Base-by-base conservation (phyloP, 1,140 invertebrate species). In the Scaptomyza hsui region DNA sequence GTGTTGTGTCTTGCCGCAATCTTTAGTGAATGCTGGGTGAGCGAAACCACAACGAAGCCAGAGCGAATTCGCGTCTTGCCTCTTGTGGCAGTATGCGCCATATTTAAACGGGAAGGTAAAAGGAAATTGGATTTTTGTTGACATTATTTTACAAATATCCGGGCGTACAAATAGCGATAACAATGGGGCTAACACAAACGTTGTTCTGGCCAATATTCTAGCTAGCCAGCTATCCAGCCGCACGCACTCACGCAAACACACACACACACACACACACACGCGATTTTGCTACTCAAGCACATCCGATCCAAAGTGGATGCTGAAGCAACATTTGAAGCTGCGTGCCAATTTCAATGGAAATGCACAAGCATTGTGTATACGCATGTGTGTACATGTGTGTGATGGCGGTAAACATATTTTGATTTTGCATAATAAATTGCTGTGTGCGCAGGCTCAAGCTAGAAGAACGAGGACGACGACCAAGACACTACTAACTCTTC, bases 41-140 rank as follows among this genome's bases (percentile, higher is more conserved):
- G 2, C 53, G 13, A 41, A 26, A 21, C 9, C 24, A 29, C 53
- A 6, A 41, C 32, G 45, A 6, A 21, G 16, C 18, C 7, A 26
- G 6, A 1, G 13, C 2, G 15, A 12, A 16, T 35, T 42, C 44
- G 79, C 67, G 19, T 57, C 47, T 29, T 49, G 79, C 67, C 16
- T 57, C 47, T 29, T 49, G 61, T 48, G 56, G 37, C 49, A 65
- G 57, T 78, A 56, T 78, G 72, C 60, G 60, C 75, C 52, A 64
- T 86, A 80, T 88, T 67, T 64, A 72, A 68, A 73, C 77, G 75
- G 86, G 86, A 89, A 89, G 78, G 81, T 78, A 64, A 74, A 55
- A 81, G 81, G 86, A 89, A 89, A 89, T 89, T 89, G 86, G 78
- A 89, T 89, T 89, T 89, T 89, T 89, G 85, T 89, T 86, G 78